phyloP scores from a whole-genome alignment of 30 jellyfish, hydroid and myxozoan genomes.

The Aurelia aurita region DNA sequence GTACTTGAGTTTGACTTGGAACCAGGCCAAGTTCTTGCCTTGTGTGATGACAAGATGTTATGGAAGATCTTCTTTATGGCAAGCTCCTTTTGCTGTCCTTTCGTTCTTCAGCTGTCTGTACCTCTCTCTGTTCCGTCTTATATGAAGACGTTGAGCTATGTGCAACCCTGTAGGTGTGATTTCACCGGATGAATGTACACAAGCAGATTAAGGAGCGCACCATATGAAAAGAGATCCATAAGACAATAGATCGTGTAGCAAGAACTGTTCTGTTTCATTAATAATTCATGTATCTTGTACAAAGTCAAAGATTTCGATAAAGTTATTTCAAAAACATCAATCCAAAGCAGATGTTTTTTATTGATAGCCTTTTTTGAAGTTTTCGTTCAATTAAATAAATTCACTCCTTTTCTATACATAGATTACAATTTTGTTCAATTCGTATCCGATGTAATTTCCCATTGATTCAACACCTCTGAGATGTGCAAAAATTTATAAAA shows the following conservation, averaged over 20 bases:
- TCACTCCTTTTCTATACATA: conserved; percentile 20
- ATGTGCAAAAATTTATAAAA: neutral
- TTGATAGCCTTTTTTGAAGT: conserved; percentile 59
- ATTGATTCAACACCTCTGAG: conserved; percentile 4
- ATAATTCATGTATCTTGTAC: conserved; percentile 24
- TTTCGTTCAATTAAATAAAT: conserved; percentile 32
- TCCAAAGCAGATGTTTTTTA: conserved; percentile 43
- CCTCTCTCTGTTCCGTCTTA: conserved; percentile 15
- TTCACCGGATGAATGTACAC: conserved; percentile 31
- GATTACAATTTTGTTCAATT: conserved; percentile 29
- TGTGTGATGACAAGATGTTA: neutral
- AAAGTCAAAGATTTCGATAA: conserved; percentile 37
- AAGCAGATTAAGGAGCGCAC: conserved; percentile 31
- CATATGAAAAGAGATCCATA: conserved; percentile 9
- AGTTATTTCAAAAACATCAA: conserved; percentile 24
- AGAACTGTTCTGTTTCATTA: conserved; percentile 33
- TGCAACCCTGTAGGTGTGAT: conserved; percentile 57
- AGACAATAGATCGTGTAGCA: conserved; percentile 39
- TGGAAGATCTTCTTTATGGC: neutral
- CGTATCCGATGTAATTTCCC: conserved; percentile 38
- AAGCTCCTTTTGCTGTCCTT: neutral
- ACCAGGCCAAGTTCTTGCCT: neutral
- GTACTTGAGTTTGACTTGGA: no score
- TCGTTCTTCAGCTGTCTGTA: conserved; percentile 7
- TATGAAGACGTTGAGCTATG: conserved; percentile 12